Evolutionary conservation across 1,140 invertebrate species (phyloP).

Genomic region (Drosophila pallidifrons): DNA sequence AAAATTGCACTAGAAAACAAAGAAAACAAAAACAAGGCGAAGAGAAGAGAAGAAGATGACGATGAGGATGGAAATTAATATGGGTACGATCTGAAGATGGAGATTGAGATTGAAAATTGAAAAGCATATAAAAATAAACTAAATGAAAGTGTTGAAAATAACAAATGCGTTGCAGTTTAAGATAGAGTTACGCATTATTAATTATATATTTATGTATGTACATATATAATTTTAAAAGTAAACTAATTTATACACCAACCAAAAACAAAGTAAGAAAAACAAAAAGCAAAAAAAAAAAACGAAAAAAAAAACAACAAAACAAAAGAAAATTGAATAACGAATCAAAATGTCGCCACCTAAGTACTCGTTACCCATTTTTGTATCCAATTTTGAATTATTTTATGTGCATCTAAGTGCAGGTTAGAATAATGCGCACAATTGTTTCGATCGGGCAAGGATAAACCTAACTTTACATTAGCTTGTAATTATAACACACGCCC

Average conservation of each 20-base stretch:
- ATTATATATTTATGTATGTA: conserved; percentile 50
- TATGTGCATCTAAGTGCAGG: conserved; percentile 41
- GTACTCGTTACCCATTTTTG: conserved; percentile 73
- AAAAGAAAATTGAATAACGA: conserved; percentile 42
- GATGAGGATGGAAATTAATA: background rate
- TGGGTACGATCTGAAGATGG: too few species aligned
- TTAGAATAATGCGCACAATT: conserved; percentile 67
- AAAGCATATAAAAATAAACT: conserved; percentile 29
- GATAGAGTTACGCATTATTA: conserved; percentile 57
- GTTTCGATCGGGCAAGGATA: conserved; percentile 39
- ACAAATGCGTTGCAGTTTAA: conserved; percentile 62
- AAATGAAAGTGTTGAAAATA: conserved; percentile 17
- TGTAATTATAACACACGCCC: conserved; percentile 24
- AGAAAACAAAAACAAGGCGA: background rate
- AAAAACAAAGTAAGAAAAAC: background rate
- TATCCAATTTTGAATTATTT: conserved; percentile 77
- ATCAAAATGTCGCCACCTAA: conserved; percentile 71
- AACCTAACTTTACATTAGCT: conserved; percentile 66
- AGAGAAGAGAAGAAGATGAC: conserved; percentile 22
- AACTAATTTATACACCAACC: conserved; percentile 67
- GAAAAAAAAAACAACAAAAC: conserved; percentile 17
- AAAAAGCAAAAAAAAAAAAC: background rate
- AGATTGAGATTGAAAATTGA: background rate
- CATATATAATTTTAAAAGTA: conserved; percentile 76
- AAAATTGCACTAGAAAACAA: conserved; percentile 65